A percentile compares a stretch with the other conserved stretches of the same genome.
These are phyloP conservation scores for Oriolus oriolus DNA, from an alignment of 2,113 vertebrate genomes.

Conservation along the genomic window DNA sequence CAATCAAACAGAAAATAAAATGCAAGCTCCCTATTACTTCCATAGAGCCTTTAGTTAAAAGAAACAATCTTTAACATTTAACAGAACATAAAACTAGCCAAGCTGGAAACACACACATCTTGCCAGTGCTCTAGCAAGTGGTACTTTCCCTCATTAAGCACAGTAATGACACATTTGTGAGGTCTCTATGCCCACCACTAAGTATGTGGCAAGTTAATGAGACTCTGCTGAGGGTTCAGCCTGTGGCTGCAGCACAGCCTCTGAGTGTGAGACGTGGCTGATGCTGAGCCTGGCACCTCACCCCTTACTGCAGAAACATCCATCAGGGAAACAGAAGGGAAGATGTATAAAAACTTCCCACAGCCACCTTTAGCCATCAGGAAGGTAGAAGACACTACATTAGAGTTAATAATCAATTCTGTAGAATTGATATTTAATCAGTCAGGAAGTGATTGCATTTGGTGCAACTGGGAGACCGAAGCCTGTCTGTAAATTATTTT, in stretches of 20 bases:
- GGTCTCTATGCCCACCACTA: constrained; percentile 41
- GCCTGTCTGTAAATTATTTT: neutral
- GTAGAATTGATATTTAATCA: constrained; percentile 32
- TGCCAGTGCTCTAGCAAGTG: constrained; percentile 44
- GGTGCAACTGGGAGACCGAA: neutral
- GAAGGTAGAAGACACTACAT: constrained; percentile 11
- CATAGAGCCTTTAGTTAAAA: constrained; percentile 43
- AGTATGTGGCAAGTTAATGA: constrained; percentile 44
- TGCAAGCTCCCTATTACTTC: constrained; percentile 37
- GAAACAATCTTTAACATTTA: constrained; percentile 62
- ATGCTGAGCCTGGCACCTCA: constrained; percentile 41
- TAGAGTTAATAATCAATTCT: constrained; percentile 38
- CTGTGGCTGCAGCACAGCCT: neutral
- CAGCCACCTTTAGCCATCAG: constrained; percentile 22
- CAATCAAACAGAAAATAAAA: constrained; percentile 66
- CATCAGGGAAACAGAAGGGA: constrained; percentile 45
- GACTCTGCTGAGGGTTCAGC: constrained; percentile 28
- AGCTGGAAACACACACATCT: constrained; percentile 31
- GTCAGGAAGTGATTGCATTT: constrained; percentile 10
- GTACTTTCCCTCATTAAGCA: constrained; percentile 10
- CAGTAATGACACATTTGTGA: neutral
- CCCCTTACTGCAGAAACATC: constrained; percentile 44
- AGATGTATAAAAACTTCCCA: constrained; percentile 39
- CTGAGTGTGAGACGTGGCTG: constrained; percentile 20
- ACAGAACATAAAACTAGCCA: constrained; percentile 56